Evolutionary conservation across 2,113 vertebrate genomes (phyloP).

Genomic region (Athene noctua): DNA sequence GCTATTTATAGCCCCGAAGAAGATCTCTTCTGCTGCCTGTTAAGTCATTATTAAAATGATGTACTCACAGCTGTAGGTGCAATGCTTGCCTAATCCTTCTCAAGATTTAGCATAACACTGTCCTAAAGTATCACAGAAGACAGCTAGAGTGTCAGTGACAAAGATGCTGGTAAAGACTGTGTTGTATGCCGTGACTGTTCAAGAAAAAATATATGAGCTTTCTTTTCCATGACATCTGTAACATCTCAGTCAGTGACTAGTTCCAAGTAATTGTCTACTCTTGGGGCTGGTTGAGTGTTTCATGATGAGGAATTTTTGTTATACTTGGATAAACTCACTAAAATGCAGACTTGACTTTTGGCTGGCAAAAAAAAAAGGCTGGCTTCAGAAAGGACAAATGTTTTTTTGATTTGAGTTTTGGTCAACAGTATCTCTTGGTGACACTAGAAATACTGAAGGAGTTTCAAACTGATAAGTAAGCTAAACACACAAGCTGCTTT

Average conservation of each 20-base stretch:
- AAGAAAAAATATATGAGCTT: not conserved
- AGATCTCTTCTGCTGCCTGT: not conserved
- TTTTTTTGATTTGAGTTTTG: slow-evolving; percentile 4
- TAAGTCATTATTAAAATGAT: not conserved
- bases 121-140: not conserved
- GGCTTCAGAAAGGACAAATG: not conserved
- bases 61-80: not conserved
- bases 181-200: not conserved
- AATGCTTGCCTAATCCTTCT: not conserved
- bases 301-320: slow-evolving; percentile 36
- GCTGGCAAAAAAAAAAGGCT: slow-evolving; percentile 6
- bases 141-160: not conserved
- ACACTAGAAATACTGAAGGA: not conserved
- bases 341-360: slow-evolving; percentile 25
- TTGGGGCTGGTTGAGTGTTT: slow-evolving; percentile 42
- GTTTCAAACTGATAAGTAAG: not conserved
- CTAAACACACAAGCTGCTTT: not conserved
- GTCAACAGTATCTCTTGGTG: slow-evolving; percentile 5
- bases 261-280: slow-evolving; percentile 58
- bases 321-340: slow-evolving; percentile 32
- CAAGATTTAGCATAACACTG: not conserved
- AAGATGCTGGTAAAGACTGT: not conserved
- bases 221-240: slow-evolving; percentile 55
- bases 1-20: not conserved
- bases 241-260: slow-evolving; percentile 26